Evolutionary conservation across 23 tunicate genomes (phyloP).

Genomic region (Styela clava): DNA sequence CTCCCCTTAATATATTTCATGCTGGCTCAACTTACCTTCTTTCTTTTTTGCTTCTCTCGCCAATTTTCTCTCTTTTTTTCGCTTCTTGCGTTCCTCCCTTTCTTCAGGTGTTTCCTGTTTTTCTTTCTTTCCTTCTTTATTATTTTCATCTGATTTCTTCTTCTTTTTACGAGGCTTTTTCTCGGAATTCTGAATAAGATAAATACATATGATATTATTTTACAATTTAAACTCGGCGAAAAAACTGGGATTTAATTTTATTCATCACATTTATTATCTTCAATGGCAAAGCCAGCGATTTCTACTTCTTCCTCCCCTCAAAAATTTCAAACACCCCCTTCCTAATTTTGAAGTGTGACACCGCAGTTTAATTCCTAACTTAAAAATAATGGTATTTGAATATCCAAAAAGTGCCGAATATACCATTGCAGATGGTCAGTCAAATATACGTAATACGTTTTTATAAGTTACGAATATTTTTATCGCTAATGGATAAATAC

Average conservation of each 20-base stretch:
- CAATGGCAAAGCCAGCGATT: no score
- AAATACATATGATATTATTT: neutral
- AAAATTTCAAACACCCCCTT: no score
- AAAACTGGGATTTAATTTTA: neutral
- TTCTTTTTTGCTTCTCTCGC: neutral
- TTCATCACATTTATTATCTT: neutral
- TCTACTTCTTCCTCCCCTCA: no score
- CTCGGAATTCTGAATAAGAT: neutral
- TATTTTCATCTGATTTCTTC: conserved; percentile 5
- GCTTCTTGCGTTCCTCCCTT: neutral
- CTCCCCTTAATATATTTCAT: no score
- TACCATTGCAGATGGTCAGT: no score
- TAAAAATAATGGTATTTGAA: no score
- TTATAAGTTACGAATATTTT: no score
- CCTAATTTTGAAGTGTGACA: no score
- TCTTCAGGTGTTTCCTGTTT: neutral
- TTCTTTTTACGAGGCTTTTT: conserved; percentile 16
- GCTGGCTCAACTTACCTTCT: neutral
- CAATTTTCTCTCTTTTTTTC: conserved; percentile 2
- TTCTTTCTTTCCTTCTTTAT: neutral
- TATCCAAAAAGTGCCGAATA: no score
- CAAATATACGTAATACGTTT: no score
- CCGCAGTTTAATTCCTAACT: no score
- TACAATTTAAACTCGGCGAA: neutral
- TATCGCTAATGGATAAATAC: no score